These are phyloP conservation scores for Prorops nasuta DNA, from an alignment of 1,140 invertebrate species.

Conservation along the genomic window DNA sequence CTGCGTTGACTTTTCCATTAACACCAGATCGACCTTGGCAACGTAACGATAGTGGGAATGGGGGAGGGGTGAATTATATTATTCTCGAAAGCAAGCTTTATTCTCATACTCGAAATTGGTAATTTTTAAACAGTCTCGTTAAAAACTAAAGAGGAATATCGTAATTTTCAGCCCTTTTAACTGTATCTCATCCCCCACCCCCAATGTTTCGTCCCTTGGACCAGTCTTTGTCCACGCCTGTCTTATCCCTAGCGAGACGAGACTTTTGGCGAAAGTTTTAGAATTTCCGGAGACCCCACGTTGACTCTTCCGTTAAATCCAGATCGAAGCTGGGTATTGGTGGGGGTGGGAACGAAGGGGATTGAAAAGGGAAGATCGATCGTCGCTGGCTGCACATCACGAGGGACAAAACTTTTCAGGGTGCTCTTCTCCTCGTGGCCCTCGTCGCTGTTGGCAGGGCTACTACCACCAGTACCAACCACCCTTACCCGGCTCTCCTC, in stretches of 20 bases:
- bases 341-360: neutral
- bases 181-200: neutral
- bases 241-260: neutral
- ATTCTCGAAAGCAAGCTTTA: neutral
- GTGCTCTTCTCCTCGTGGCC: neutral
- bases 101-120: too few relatives aligned
- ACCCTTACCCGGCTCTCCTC: neutral
- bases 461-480: constrained; percentile 5
- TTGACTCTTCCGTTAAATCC: constrained; percentile 7
- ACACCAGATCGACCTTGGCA: too few relatives aligned
- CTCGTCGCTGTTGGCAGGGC: neutral
- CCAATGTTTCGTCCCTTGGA: neutral
- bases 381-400: neutral
- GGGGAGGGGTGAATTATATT: too few relatives aligned
- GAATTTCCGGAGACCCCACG: constrained; percentile 17
- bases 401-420: constrained; percentile 19
- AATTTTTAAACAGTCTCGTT: too few relatives aligned
- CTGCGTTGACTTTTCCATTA: too few relatives aligned
- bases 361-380: constrained; percentile 22
- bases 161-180: neutral
- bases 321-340: constrained; percentile 13
- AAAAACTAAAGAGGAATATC: too few relatives aligned
- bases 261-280: constrained; percentile 18
- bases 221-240: too few relatives aligned
- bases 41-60: neutral